Evolutionary conservation across 2,797 vertebrate genomes (phyloP).

Genomic region (Yasuhikotakia modesta): DNA sequence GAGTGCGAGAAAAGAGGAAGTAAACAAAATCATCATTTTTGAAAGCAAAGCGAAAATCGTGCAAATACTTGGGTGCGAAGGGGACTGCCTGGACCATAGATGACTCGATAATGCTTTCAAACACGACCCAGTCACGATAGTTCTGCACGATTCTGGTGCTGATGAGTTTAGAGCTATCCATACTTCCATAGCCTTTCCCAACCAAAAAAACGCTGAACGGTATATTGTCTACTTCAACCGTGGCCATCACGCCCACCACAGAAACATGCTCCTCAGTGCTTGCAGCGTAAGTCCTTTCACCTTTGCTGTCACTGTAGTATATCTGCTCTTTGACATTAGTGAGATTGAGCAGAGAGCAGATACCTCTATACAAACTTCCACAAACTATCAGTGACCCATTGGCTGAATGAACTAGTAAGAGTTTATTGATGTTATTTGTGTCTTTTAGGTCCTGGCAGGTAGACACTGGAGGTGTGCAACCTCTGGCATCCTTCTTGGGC

Average conservation of each 20-base stretch:
- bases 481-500: conserved; percentile 74
- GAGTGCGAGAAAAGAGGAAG: conserved; percentile 90
- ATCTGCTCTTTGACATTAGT: conserved; percentile 80
- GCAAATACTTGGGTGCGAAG: conserved; percentile 83
- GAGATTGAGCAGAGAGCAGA: conserved; percentile 87
- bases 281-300: conserved; percentile 91
- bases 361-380: conserved; percentile 92
- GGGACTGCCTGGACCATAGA: conserved; percentile 88
- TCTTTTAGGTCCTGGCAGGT: conserved; percentile 72
- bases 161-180: conserved; percentile 91
- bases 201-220: conserved; percentile 83
- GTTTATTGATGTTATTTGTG: conserved; percentile 89
- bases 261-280: conserved; percentile 90
- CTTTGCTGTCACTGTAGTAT: conserved; percentile 88
- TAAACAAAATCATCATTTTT: conserved; percentile 85
- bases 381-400: conserved; percentile 86
- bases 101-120: conserved; percentile 90
- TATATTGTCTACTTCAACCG: conserved; percentile 35
- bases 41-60: conserved; percentile 88
- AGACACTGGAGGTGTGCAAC: conserved; percentile 73
- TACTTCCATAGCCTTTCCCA: conserved; percentile 89
- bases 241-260: conserved; percentile 90
- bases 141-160: conserved; percentile 92
- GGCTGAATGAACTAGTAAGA: conserved; percentile 83
- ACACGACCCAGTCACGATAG: conserved; percentile 82